Evolutionary conservation across 2,113 vertebrate species (phyloP).

Genomic region (Apistogramma diplotaenia): DNA sequence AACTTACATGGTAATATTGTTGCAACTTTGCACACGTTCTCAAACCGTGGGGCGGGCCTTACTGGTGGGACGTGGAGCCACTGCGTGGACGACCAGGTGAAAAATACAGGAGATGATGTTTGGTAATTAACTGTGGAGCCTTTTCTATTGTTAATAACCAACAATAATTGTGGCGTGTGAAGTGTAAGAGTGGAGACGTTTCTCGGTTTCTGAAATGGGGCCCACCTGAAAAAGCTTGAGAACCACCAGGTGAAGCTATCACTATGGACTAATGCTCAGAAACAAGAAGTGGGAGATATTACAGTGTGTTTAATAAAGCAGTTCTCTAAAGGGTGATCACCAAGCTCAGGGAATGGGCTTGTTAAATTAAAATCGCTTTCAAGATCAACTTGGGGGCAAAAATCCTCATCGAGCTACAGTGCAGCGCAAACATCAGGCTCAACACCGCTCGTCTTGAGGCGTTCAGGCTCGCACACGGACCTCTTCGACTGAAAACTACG

Average conservation of each 20-base stretch:
- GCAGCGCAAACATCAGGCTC: not conserved
- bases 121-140: not conserved
- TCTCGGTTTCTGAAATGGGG: not conserved
- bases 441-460: not conserved
- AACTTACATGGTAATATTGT: not conserved
- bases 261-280: not conserved
- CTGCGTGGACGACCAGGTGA: not conserved
- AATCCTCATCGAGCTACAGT: too few relatives aligned
- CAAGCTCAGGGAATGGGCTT: not conserved
- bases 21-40: not conserved
- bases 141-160: not conserved
- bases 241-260: not conserved
- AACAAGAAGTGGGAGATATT: not conserved
- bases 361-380: too few relatives aligned
- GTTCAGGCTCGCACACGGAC: not conserved
- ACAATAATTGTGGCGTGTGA: not conserved
- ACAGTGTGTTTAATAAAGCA: not conserved
- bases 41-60: not conserved
- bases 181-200: not conserved
- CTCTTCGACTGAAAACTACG: too few relatives aligned
- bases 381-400: too few relatives aligned
- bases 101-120: not conserved
- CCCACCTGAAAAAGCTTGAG: not conserved
- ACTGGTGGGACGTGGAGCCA: not conserved
- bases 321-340: not conserved